Base-by-base conservation (phyloP, 2,113 vertebrate species). In the Misgurnus anguillicaudatus region DNA sequence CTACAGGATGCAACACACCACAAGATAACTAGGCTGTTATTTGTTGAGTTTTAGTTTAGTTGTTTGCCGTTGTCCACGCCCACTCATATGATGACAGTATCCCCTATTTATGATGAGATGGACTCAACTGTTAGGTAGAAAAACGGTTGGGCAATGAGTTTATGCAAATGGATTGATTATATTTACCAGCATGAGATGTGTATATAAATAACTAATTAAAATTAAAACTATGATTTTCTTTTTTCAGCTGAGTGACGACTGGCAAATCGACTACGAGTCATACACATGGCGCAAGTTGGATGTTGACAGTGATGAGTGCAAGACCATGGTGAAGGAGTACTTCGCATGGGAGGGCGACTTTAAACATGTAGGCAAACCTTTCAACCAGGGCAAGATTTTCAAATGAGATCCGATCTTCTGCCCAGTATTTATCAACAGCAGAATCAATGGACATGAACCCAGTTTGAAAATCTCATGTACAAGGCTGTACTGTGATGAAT, bases 221-320 rank as follows among this genome's bases (percentile, higher is more conserved):
- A 31, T 31, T 51, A 19, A 45, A 17, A 0, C 3, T 21, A 39
- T 83, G 5, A 66, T 78, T 36, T 78, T 45, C 74, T 75, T 31
- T 64, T 67, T 42, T 31, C 72, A 97, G 95, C 92, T 98, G 75
- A 93, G 85, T 70, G 79, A 86, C 0, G 95, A 96, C 86, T 98
- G 96, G 95, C 94, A 95, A 89, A 94, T 96, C 38, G 95, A 98
- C 85, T 98, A 96, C 0, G 95, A 97, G 83, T 98, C 95, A 0
- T 98, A 98, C 8, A 89, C 86, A 4, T 97, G 95, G 95, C 90
- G 94, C 81, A 98, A 97, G 87, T 87, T 98, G 91, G 92, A 96
- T 76, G 86, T 92, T 0, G 80, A 93, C 75, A 96, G 93, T 0
- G 93, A 95, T 41, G 95, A 97, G 82, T 93, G 95, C 87, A 94